Percentiles rank a stretch among this genome's conserved stretches.
phyloP scores from a whole-genome alignment of 2,113 vertebrate genomes.

The Pica pica region DNA sequence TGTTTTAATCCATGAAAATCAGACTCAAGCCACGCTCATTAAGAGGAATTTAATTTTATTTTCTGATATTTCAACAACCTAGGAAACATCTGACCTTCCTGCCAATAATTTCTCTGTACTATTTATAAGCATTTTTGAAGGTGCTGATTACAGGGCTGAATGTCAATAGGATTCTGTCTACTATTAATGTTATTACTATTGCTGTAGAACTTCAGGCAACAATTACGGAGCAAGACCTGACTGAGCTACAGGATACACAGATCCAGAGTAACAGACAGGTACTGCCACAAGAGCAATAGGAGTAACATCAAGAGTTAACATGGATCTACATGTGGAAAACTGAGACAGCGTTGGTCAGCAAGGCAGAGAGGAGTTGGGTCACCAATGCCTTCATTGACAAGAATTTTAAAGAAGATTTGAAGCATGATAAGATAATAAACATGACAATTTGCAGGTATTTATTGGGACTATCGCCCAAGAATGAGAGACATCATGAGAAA shows the following conservation, averaged over 20 bases:
- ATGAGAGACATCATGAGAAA: not conserved
- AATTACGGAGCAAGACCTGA: not conserved
- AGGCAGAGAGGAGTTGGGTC: not conserved
- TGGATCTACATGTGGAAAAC: not conserved
- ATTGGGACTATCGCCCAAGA: not conserved
- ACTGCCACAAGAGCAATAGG: not conserved
- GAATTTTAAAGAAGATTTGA: not conserved
- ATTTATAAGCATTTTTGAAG: not conserved
- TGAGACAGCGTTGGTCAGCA: not conserved
- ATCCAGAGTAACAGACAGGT: not conserved
- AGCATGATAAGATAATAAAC: not conserved
- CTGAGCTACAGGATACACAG: not conserved
- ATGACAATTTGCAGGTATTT: not conserved
- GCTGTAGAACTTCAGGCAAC: not conserved
- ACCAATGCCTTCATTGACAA: not conserved
- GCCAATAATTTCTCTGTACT: not conserved
- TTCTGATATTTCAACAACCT: constrained; percentile 16
- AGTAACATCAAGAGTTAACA: not conserved
- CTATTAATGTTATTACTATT: not conserved
- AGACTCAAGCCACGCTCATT: not conserved
- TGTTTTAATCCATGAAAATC: constrained; percentile 33
- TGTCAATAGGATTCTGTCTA: not conserved
- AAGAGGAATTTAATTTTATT: not conserved
- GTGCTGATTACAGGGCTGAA: not conserved
- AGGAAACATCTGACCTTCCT: not conserved